Base-by-base conservation (phyloP, 1,140 invertebrate genomes). In the Drosophila leontia region DNA sequence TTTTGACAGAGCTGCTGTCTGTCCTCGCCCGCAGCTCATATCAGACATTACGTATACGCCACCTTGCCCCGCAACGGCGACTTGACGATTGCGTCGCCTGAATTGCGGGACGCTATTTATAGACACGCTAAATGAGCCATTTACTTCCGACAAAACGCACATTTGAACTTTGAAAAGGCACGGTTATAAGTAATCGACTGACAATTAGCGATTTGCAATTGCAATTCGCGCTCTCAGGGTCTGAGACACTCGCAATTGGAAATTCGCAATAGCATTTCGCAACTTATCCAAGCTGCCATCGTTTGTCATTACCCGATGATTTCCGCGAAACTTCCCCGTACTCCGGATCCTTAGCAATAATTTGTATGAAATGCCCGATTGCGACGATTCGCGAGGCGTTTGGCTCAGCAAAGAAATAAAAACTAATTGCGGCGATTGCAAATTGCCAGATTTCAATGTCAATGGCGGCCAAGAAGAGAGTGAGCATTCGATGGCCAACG, bases 71-170 rank as follows among this genome's bases (percentile, higher is more conserved):
- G 50, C 35, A 45, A 39, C 32, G 51, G 32, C 51, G 51, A 41
- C 55, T 61, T 58, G 39, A 29, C 64, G 60, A 76, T 69, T 78
- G 56, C 62, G 58, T 23, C 41, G 42, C 62, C 44, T 57, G 48
- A 69, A 39, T 47, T n/a, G 50, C 63, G 51, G 48, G 47, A 23
- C 13, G 26, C 77, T 90, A 90, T 88, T 84, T 84, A 78, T 88
- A 78, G 81, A 68, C 42, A 35, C 63, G 45, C 72, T 75, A 65
- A 85, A 69, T 78, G 80, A 67, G 68, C 69, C 80, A 87, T 84
- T 77, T 69, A 78, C 80, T 88, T 88, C 85, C 84, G 85, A 65
- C 78, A 59, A 75, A 84, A 83, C 78, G 85, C 84, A 90, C 75
- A 80, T 65, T 88, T 90, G 74, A 88, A 88, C 84, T 90, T 84